Evolutionary conservation across 2,113 vertebrate species (phyloP).

Genomic region (Symphodus melops): DNA sequence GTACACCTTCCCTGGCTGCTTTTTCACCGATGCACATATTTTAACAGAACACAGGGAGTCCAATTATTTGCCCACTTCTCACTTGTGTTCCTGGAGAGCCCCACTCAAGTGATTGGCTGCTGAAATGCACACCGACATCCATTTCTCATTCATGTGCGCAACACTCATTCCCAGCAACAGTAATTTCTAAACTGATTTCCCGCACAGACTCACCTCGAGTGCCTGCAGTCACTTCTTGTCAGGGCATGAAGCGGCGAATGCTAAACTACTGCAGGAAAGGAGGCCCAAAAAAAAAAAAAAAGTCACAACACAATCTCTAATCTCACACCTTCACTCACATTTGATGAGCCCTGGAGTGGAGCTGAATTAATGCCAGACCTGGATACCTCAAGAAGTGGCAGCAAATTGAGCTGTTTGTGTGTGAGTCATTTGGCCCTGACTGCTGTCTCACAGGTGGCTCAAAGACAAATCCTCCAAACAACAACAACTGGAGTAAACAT

Average conservation of each 20-base stretch:
- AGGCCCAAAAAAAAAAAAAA: not conserved
- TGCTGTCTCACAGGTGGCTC: conserved; percentile 58
- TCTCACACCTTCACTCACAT: conserved; percentile 77
- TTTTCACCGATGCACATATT: conserved; percentile 64
- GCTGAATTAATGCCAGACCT: conserved; percentile 71
- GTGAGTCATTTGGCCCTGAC: conserved; percentile 45
- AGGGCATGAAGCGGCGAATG: conserved; percentile 66
- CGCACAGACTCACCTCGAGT: conserved; percentile 74
- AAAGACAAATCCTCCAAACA: conserved; percentile 36
- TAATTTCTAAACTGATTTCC: conserved; percentile 80
- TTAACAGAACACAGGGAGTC: conserved; percentile 62
- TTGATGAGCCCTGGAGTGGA: conserved; percentile 74
- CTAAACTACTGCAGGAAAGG: not conserved
- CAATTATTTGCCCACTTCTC: conserved; percentile 78
- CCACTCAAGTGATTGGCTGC: conserved; percentile 83
- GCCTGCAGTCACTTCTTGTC: conserved; percentile 71
- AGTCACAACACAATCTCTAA: conserved; percentile 68
- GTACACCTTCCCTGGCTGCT: conserved; percentile 60
- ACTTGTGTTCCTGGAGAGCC: conserved; percentile 75
- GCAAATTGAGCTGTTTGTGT: conserved; percentile 61
- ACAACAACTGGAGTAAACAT: conserved; percentile 42
- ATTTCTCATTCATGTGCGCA: conserved; percentile 71
- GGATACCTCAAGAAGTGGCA: conserved; percentile 61
- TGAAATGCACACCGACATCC: conserved; percentile 78
- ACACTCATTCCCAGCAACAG: conserved; percentile 73